Evolutionary conservation across 2,888 invertebrate species (phyloP).

Genomic region (Eilema depressum): DNA sequence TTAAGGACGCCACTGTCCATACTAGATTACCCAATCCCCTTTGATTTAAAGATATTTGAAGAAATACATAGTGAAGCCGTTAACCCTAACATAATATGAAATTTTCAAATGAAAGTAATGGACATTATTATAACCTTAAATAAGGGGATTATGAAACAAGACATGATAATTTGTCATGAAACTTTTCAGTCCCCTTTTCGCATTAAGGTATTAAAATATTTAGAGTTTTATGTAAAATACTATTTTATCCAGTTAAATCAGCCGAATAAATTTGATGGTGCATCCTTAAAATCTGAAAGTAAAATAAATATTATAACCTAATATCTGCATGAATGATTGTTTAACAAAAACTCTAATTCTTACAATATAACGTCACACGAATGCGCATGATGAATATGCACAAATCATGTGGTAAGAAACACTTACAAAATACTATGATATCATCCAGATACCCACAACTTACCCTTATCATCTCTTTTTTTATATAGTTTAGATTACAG

Average conservation of each 20-base stretch:
- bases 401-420: background rate
- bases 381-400: background rate
- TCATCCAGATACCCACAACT: background rate
- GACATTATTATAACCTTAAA: no score
- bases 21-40: no score
- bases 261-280: background rate
- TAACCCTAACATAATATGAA: background rate
- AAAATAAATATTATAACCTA: background rate
- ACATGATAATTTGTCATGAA: no score
- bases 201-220: no score
- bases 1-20: no score
- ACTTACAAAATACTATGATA: background rate
- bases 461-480: background rate
- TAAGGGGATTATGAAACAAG: no score
- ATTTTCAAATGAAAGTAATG: no score
- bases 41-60: background rate
- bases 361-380: background rate
- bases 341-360: conserved; percentile 1
- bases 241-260: background rate
- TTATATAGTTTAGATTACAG: background rate
- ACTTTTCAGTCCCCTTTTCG: no score
- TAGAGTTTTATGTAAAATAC: no score
- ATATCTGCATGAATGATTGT: conserved; percentile 9
- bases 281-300: background rate
- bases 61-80: background rate